phyloP scores from a whole-genome alignment of 2,113 vertebrate species.

The Xyliphius kryptos region DNA sequence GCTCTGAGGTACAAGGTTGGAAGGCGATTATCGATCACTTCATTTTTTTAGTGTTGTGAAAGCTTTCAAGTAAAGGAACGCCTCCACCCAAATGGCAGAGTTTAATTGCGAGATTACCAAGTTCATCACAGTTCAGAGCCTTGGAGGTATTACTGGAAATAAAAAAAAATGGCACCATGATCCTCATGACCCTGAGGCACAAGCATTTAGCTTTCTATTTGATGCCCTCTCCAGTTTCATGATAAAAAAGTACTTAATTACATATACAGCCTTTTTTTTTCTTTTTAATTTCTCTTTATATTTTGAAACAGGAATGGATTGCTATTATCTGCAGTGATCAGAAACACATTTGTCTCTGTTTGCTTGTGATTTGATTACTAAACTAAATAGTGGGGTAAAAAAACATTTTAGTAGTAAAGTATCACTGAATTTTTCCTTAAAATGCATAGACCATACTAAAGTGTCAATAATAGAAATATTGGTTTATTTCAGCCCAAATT shows the following conservation, averaged over 20 bases:
- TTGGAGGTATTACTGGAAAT: constrained; percentile 30
- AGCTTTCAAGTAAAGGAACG: constrained; percentile 3
- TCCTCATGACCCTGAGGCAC: constrained; percentile 15
- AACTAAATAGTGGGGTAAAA: neutral
- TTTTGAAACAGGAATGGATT: neutral
- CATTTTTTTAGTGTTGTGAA: constrained; percentile 6
- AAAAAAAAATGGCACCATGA: constrained; percentile 25
- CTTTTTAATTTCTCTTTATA: neutral
- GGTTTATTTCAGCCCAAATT: too few species aligned
- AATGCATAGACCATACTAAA: too few species aligned
- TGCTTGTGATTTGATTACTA: neutral
- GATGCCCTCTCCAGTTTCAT: constrained; percentile 20
- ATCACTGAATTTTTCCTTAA: too few species aligned
- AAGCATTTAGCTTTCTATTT: constrained; percentile 1
- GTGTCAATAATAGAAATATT: too few species aligned
- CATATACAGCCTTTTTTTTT: neutral
- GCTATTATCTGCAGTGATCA: neutral
- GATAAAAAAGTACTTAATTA: constrained; percentile 24
- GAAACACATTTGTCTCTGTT: too few species aligned
- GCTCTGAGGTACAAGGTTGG: neutral
- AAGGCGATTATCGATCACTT: constrained; percentile 9
- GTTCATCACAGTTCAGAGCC: constrained; percentile 26
- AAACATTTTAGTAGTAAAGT: too few species aligned
- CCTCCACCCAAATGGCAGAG: constrained; percentile 3
- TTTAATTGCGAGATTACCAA: constrained; percentile 30